Conservation (phyloP, 2,797 vertebrate species). For the Ispidina lecontei region DNA sequence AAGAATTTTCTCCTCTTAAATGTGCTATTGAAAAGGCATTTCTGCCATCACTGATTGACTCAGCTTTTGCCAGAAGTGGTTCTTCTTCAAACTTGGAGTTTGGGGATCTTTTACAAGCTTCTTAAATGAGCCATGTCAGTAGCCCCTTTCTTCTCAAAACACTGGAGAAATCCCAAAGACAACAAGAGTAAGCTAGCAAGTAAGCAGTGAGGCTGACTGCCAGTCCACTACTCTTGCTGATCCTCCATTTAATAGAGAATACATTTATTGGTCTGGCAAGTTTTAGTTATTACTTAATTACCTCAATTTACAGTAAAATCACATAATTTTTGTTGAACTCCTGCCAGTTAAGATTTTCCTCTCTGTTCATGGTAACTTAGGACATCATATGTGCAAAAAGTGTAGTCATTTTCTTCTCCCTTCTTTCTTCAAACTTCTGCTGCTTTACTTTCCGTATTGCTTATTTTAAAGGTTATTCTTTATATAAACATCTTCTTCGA, state of each 20-base stretch:
- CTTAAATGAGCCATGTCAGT: background rate
- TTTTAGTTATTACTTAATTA: background rate
- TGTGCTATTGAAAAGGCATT: background rate
- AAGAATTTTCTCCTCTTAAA: background rate
- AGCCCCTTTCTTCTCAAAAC: background rate
- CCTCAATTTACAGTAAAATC: background rate
- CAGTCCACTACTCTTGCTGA: background rate
- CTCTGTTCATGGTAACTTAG: background rate
- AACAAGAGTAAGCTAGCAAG: background rate
- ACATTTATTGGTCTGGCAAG: background rate
- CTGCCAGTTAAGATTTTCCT: background rate
- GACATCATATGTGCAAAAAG: background rate
- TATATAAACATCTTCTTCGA: slow-evolving; percentile 22
- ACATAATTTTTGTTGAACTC: background rate
- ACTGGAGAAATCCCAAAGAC: background rate
- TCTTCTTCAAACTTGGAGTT: background rate
- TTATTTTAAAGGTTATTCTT: slow-evolving; percentile 53
- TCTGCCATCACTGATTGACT: background rate
- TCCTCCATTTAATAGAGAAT: background rate
- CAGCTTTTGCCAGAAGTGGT: background rate
- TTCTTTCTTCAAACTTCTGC: background rate
- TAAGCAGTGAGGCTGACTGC: background rate
- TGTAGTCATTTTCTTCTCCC: background rate
- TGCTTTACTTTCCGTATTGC: background rate
- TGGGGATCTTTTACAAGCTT: background rate